These are phyloP conservation scores for Lophotriccus pileatus DNA, from an alignment of 2,797 vertebrate species.

Conservation along the genomic window DNA sequence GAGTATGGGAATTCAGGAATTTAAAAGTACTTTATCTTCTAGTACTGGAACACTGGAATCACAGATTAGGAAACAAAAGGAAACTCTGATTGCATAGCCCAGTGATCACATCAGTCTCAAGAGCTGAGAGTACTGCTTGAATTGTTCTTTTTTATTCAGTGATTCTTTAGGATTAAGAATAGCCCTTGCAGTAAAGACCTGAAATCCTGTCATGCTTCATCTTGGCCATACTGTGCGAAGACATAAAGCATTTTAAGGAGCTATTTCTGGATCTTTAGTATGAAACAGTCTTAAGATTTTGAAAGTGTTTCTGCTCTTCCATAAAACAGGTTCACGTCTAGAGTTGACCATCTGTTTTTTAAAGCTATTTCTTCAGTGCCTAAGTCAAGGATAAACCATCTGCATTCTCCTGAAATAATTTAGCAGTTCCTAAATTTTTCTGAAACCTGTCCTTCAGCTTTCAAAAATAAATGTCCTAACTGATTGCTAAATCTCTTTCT, in stretches of 20 bases:
- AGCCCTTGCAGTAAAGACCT: neutral
- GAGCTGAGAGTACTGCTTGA: neutral
- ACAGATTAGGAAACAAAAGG: neutral
- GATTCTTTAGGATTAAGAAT: neutral
- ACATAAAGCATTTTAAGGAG: neutral
- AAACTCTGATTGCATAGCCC: neutral
- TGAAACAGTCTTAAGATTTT: neutral
- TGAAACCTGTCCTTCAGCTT: neutral
- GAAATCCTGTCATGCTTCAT: neutral
- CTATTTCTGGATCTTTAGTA: neutral
- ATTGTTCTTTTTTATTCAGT: neutral
- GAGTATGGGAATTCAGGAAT: neutral
- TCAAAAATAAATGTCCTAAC: neutral
- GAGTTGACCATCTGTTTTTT: neutral
- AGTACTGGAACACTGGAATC: neutral
- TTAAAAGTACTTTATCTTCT: neutral
- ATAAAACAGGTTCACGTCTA: neutral
- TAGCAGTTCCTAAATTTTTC: neutral
- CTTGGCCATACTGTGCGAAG: neutral
- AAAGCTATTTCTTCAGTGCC: neutral
- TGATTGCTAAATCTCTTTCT: neutral
- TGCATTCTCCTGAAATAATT: neutral
- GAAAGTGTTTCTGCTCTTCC: neutral
- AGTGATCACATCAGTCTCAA: neutral
- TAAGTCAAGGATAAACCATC: neutral